Evolutionary conservation across 2,797 vertebrate genomes (phyloP).

Genomic region (Phalanger gymnotis): DNA sequence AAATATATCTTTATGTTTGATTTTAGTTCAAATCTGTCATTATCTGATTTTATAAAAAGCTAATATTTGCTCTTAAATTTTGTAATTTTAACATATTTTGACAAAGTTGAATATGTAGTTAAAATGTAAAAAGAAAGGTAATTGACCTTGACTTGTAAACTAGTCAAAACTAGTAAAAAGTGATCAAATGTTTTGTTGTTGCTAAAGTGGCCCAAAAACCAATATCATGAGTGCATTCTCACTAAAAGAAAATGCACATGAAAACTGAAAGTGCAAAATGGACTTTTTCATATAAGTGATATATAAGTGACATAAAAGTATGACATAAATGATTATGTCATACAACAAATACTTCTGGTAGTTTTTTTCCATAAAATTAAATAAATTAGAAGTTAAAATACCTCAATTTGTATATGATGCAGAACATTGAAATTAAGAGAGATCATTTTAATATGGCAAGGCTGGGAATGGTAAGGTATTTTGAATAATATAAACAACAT

Average conservation of each 20-base stretch:
- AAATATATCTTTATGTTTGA: not conserved
- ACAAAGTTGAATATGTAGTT: not conserved
- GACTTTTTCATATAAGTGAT: too few relatives aligned
- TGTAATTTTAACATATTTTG: not conserved
- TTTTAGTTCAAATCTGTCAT: not conserved
- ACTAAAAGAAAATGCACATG: not conserved
- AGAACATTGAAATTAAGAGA: not conserved
- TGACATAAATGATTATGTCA: not conserved
- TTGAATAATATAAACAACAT: conserved; percentile 39
- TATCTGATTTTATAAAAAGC: not conserved
- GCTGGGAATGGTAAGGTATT: conserved; percentile 40
- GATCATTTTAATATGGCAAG: not conserved
- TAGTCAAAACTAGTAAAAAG: conserved; percentile 1
- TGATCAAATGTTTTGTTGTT: not conserved
- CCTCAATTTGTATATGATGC: conserved; percentile 7
- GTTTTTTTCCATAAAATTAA: conserved; percentile 21
- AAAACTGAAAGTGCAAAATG: not conserved
- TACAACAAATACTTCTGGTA: not conserved
- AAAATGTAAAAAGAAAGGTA: conserved; percentile 13
- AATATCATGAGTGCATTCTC: not conserved
- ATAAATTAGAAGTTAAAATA: conserved; percentile 13
- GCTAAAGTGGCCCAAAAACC: not conserved
- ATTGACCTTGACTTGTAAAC: not conserved
- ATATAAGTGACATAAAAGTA: too few relatives aligned
- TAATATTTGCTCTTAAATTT: not conserved